A percentile compares a stretch with the other conserved stretches of the same genome.
Conservation (phyloP, 2,888 invertebrate species). For the Caradrina kadenii region DNA sequence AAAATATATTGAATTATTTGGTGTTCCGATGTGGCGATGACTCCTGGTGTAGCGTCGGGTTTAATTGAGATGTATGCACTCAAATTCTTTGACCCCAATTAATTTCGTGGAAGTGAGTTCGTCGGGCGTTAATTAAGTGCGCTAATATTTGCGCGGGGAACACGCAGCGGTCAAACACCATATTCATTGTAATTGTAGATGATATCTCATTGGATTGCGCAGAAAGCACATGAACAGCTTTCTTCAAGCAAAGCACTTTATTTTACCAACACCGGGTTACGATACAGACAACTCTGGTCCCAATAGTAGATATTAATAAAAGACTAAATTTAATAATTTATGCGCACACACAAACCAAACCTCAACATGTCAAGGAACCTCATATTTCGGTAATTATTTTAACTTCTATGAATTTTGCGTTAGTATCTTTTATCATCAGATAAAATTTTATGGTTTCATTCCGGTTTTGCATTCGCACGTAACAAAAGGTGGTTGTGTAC, state of each 20-base stretch:
- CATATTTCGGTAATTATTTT: conserved; percentile 20
- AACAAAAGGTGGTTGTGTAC: conserved; percentile 32
- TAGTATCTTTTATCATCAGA: conserved; percentile 35
- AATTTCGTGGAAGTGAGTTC: conserved; percentile 87
- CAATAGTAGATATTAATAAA: background rate
- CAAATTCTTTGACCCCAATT: conserved; percentile 89
- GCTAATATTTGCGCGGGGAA: conserved; percentile 83
- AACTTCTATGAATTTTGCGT: conserved; percentile 41
- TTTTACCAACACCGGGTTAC: background rate
- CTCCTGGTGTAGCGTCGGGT: conserved; percentile 73
- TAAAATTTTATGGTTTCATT: conserved; percentile 38
- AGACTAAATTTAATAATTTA: background rate
- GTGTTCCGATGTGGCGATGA: conserved; percentile 69
- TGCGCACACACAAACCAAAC: conserved; percentile 1
- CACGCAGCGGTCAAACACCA: conserved; percentile 74
- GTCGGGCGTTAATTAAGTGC: conserved; percentile 85
- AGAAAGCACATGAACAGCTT: conserved; percentile 7
- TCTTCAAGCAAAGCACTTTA: conserved; percentile 3
- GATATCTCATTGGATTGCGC: conserved; percentile 36
- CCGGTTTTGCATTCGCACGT: conserved; percentile 33
- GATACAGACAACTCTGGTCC: background rate
- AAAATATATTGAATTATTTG: conserved; percentile 57
- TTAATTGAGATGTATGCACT: conserved; percentile 89
- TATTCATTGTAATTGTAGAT: conserved; percentile 69
- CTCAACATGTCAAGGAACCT: conserved; percentile 23